These are phyloP conservation scores for Pteruthius melanotis DNA, from an alignment of 2,113 vertebrate species.

Conservation along the genomic window DNA sequence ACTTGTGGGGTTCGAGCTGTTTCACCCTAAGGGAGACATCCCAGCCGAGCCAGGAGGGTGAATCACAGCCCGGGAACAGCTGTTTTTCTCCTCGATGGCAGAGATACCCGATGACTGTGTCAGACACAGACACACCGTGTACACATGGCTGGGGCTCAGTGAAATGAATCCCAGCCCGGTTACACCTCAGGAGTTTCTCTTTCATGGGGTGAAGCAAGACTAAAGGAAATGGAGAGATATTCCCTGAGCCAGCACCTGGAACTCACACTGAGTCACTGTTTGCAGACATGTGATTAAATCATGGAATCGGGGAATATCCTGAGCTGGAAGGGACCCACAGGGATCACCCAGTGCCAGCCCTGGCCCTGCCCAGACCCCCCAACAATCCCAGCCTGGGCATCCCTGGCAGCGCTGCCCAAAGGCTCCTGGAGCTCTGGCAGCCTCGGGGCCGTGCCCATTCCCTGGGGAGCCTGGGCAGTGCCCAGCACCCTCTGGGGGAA, in stretches of 20 bases:
- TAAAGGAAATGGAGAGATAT: neutral
- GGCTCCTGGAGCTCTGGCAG: neutral
- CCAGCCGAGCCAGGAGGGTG: conserved; percentile 2
- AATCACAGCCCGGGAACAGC: conserved; percentile 29
- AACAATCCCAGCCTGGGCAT: neutral
- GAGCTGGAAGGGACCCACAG: accelerated
- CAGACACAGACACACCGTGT: neutral
- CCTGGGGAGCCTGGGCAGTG: neutral
- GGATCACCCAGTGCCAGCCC: accelerated
- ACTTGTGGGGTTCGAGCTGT: neutral
- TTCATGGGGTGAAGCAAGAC: neutral
- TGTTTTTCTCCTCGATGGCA: neutral
- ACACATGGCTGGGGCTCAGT: neutral
- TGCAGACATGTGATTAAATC: neutral
- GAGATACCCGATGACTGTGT: conserved; percentile 14
- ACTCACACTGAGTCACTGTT: neutral
- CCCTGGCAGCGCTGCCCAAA: neutral
- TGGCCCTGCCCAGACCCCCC: neutral
- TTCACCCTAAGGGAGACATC: conserved; percentile 12
- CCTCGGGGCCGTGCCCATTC: neutral
- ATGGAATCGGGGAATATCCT: neutral
- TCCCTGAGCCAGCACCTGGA: neutral
- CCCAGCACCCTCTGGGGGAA: neutral
- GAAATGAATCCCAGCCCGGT: neutral
- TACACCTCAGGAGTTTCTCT: neutral